A percentile compares a stretch with the other conserved stretches of the same genome.
Evolutionary conservation across 1,140 invertebrate species (phyloP).

Genomic region (Papilio aristodemus): DNA sequence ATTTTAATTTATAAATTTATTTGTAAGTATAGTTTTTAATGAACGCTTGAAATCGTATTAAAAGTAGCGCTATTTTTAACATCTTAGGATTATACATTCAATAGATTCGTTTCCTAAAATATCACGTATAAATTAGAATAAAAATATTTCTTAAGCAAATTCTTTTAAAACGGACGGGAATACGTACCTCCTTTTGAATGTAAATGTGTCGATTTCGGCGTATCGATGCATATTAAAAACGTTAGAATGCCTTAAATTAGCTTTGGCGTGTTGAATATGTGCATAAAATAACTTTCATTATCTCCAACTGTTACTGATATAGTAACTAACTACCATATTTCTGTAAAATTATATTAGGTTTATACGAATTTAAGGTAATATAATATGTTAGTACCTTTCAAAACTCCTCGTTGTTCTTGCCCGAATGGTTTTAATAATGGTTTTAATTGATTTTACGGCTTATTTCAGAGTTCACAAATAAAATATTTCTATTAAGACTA

Average conservation of each 20-base stretch:
- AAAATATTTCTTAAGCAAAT: conserved; percentile 32
- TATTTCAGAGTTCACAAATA: no score
- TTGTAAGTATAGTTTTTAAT: no score
- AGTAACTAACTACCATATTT: background rate
- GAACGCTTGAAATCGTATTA: no score
- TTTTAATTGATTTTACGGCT: no score
- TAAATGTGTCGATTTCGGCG: conserved; percentile 49
- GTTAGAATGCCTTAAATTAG: conserved; percentile 42
- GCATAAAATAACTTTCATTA: conserved; percentile 27
- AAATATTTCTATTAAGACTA: no score
- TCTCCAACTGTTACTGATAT: background rate
- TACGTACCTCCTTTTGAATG: conserved; percentile 39
- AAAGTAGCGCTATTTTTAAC: background rate
- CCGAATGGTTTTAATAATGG: no score
- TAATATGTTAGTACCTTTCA: no score
- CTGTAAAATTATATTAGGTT: no score
- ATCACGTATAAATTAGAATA: conserved; percentile 32
- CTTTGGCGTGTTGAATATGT: conserved; percentile 43
- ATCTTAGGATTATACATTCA: conserved; percentile 33
- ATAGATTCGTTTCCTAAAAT: conserved; percentile 42
- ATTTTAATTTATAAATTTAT: no score
- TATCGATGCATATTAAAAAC: conserved; percentile 48
- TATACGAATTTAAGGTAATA: no score
- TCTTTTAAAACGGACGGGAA: conserved; percentile 40
- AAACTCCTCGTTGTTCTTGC: no score